phyloP scores from a whole-genome alignment of 2,113 vertebrate species.

The Poecilia latipinna region DNA sequence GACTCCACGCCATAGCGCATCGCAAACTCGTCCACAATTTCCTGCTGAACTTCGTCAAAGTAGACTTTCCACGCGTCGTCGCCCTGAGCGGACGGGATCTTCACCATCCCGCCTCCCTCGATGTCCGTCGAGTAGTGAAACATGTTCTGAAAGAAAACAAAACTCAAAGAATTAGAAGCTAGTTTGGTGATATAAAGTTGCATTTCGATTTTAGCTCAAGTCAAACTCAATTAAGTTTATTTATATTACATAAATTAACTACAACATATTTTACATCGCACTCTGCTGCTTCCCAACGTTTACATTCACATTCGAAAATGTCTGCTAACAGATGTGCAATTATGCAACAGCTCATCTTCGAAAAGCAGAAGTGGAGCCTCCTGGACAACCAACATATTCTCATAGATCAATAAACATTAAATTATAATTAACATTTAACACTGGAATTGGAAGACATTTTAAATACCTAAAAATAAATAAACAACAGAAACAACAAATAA shows the following conservation, averaged over 20 bases:
- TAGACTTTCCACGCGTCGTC: slow-evolving; percentile 98
- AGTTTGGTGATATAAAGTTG: background rate
- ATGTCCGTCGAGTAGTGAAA: slow-evolving; percentile 91
- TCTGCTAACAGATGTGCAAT: too few relatives aligned
- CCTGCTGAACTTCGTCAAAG: slow-evolving; percentile 94
- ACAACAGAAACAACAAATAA: too few relatives aligned
- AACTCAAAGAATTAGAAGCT: background rate
- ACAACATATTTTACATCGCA: background rate
- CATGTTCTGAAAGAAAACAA: slow-evolving; percentile 83
- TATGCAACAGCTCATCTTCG: too few relatives aligned
- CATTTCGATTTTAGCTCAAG: too few relatives aligned
- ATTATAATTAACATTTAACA: too few relatives aligned
- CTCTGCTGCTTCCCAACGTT: too few relatives aligned
- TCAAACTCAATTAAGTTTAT: background rate
- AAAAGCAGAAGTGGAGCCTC: too few relatives aligned
- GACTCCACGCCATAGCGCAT: slow-evolving; percentile 97
- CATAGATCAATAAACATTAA: too few relatives aligned
- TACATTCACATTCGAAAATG: too few relatives aligned
- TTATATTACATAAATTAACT: background rate
- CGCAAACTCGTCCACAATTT: slow-evolving; percentile 96
- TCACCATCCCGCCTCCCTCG: slow-evolving; percentile 88
- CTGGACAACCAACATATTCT: too few relatives aligned
- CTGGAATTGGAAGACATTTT: too few relatives aligned
- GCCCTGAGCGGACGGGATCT: slow-evolving; percentile 88
- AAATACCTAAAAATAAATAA: too few relatives aligned